Percentiles rank a stretch among this genome's conserved stretches.
Conservation (phyloP, 2,113 vertebrate species). For the Lagopus leucura region DNA sequence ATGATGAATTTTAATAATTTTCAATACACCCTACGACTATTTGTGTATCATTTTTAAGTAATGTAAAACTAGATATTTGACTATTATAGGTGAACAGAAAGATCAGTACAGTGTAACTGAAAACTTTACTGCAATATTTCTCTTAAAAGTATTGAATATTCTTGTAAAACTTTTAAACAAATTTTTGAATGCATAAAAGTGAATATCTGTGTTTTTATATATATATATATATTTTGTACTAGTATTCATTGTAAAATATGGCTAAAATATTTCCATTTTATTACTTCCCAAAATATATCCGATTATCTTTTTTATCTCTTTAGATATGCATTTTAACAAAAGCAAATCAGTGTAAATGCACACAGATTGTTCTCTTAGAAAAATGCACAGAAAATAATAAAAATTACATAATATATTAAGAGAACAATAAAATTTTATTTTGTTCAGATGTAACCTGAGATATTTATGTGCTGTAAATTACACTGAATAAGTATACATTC, state of each 20-base stretch:
- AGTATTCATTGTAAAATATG: background rate
- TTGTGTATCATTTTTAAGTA: background rate
- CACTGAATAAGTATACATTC: background rate
- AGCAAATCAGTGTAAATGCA: accelerated
- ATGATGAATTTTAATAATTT: background rate
- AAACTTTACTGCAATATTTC: background rate
- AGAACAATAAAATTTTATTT: background rate
- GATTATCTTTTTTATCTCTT: background rate
- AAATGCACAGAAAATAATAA: background rate
- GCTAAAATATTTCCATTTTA: accelerated
- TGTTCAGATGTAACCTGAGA: background rate
- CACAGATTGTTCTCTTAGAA: background rate
- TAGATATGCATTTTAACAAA: background rate
- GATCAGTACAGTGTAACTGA: accelerated
- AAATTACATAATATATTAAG: background rate
- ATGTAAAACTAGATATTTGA: background rate
- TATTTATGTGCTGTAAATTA: background rate
- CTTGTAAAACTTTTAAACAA: background rate
- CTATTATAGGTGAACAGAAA: background rate
- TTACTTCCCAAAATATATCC: accelerated
- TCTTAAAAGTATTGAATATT: background rate
- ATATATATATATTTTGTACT: background rate
- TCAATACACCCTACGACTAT: background rate
- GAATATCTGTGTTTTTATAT: background rate
- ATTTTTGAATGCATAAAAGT: background rate